phyloP scores from a whole-genome alignment of 2,113 vertebrate genomes.

The Clarias magur region DNA sequence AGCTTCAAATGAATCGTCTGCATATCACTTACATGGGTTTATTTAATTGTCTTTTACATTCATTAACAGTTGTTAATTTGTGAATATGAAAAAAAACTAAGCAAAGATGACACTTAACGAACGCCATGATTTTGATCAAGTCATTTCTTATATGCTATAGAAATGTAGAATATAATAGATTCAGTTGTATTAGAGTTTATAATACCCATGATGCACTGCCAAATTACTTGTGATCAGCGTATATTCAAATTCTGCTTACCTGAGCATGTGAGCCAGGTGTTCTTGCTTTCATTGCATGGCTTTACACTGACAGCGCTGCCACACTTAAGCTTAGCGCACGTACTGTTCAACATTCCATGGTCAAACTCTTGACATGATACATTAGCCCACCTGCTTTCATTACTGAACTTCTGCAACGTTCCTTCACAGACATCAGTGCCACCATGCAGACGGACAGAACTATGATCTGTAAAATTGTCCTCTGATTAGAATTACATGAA shows the following conservation, averaged over 20 bases:
- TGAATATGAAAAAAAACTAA: background rate
- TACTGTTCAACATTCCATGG: accelerated
- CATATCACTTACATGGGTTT: background rate
- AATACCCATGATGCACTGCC: background rate
- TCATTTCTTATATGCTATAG: background rate
- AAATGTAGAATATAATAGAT: background rate
- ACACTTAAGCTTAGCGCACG: conserved; percentile 59
- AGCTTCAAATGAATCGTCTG: background rate
- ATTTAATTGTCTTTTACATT: background rate
- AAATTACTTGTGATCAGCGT: background rate
- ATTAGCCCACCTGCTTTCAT: accelerated
- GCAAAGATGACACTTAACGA: background rate
- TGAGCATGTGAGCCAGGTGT: conserved; percentile 55
- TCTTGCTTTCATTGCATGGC: background rate
- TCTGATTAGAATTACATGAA: background rate
- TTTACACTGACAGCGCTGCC: background rate
- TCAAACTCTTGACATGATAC: accelerated
- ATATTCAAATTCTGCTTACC: conserved; percentile 54
- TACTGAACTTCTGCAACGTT: background rate
- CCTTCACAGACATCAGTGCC: conserved; percentile 56
- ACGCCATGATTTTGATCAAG: background rate
- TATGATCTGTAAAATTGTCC: conserved; percentile 52
- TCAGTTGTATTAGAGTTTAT: background rate
- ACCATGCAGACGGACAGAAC: conserved; percentile 30
- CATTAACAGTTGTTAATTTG: background rate